Evolutionary conservation across 2,888 invertebrate genomes (phyloP), one percentile per base, ranked within the genome.

Genomic region (Drosophila neonasuta): DNA sequence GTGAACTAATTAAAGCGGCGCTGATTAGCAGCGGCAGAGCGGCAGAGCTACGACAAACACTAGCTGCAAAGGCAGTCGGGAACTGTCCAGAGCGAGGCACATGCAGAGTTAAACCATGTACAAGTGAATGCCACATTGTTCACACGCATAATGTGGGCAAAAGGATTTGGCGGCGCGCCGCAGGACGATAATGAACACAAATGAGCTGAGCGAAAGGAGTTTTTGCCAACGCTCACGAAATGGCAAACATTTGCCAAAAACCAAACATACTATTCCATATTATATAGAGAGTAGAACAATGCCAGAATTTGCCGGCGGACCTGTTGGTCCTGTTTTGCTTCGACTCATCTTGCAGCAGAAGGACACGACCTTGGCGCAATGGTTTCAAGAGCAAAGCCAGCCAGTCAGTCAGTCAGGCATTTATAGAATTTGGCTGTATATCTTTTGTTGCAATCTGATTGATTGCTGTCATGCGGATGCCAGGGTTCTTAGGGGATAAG

Each of bases 141-240:
- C 86, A 75, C 89, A 89, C 90, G 89, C 88, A 89, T 78, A 77
- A 84, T 77, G 76, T 87, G 83, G 88, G 86, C 80, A 80, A 69
- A 65, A 74, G 76, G 79, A 85, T 82, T 70, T 83, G 87, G 72
- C 77, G 86, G 80, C 84, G 80, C 86, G 72, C 75, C 80, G 77
- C 85, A 86, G 87, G 84, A 79, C 83, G 76, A 74, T 86, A 89
- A 88, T 86, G 83, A 85, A 81, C 81, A 81, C 87, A 81, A 81
- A 81, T 81, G 80, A 79, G 71, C 58, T 70, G 63, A 65, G 71
- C 74, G 65, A 68, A 87, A 80, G 76, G 82, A 85, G 80, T 83
- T 78, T 77, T 78, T 73, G 80, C 71, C 70, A 69, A 36, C 49
- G 54, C 50, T 68, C 57, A 65, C 74, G 61, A 83, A 71, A 84